Evolutionary conservation across 2,113 vertebrate species (phyloP).

Genomic region (Ageneiosus marmoratus): DNA sequence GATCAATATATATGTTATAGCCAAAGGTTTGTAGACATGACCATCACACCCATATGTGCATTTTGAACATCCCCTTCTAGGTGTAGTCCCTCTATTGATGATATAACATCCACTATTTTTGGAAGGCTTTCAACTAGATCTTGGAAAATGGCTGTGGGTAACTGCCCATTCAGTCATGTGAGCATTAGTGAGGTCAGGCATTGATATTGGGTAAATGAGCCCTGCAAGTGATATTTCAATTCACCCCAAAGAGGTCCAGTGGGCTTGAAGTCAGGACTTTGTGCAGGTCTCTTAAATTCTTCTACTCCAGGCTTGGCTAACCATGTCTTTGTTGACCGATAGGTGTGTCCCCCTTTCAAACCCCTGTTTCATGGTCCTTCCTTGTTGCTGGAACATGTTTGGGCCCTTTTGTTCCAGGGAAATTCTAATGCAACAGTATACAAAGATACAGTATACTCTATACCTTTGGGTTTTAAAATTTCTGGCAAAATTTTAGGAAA

Average conservation of each 20-base stretch:
- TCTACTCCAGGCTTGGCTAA: neutral
- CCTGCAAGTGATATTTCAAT: neutral
- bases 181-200: neutral
- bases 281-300: too few species aligned
- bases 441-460: neutral
- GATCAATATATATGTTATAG: neutral
- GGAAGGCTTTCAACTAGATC: neutral
- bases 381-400: neutral
- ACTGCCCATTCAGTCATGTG: neutral
- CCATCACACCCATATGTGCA: neutral
- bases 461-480: neutral
- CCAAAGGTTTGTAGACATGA: neutral
- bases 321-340: neutral
- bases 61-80: neutral
- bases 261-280: neutral
- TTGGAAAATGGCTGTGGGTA: neutral
- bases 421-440: neutral
- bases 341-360: too few species aligned
- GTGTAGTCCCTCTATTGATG: neutral
- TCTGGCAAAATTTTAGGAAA: neutral
- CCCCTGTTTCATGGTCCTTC: neutral
- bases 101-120: neutral
- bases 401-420: neutral
- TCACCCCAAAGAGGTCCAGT: neutral
- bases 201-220: neutral